Evolutionary conservation across 2,797 vertebrate genomes (phyloP).

Genomic region (Esox masquinongy): DNA sequence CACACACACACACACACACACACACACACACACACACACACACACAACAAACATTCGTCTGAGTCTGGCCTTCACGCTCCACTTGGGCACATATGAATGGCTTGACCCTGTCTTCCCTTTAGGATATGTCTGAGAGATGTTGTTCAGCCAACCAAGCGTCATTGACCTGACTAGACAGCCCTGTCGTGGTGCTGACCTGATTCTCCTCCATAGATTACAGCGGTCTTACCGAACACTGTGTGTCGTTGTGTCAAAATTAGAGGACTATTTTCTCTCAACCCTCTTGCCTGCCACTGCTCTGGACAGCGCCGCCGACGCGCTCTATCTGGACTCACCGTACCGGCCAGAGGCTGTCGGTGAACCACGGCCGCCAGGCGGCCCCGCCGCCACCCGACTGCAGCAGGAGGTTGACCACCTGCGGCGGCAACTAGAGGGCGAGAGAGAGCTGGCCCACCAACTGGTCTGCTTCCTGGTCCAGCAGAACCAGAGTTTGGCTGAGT

Average conservation of each 20-base stretch:
- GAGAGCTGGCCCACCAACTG: slow-evolving; percentile 72
- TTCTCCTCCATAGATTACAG: neutral
- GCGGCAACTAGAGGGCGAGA: slow-evolving; percentile 73
- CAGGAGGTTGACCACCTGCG: slow-evolving; percentile 73
- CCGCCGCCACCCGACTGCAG: slow-evolving; percentile 57
- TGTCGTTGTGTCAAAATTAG: neutral
- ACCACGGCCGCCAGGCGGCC: slow-evolving; percentile 38
- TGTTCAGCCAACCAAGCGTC: neutral
- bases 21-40: neutral
- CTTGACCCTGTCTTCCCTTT: neutral
- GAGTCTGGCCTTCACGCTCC: neutral
- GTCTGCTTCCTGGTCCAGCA: slow-evolving; percentile 69
- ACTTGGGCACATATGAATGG: neutral
- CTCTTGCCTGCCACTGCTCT: slow-evolving; percentile 11
- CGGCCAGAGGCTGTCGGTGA: slow-evolving; percentile 17
- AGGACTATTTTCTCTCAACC: slow-evolving; percentile 16
- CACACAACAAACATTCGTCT: neutral
- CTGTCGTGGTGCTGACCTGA: neutral
- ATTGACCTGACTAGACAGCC: neutral
- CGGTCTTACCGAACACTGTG: neutral
- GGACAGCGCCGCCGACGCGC: slow-evolving; percentile 31
- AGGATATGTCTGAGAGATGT: neutral
- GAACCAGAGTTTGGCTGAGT: slow-evolving; percentile 72
- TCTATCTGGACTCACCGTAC: slow-evolving; percentile 36
- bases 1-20: neutral